Base-by-base conservation (phyloP, 2,888 invertebrate species). In the Sceliomorpha sp. region DNA sequence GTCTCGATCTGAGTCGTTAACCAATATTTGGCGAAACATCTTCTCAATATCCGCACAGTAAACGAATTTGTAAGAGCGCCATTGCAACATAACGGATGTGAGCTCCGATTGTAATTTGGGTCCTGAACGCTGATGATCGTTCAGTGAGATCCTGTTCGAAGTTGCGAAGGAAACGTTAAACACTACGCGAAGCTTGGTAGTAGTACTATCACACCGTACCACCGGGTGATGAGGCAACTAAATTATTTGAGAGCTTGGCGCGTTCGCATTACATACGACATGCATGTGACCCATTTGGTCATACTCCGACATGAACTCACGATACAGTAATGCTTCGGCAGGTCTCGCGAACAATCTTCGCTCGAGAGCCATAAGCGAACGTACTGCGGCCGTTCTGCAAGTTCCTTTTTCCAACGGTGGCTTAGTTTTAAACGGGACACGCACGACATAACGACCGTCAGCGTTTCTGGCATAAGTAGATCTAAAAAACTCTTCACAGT, bases 401-500 rank as follows among this genome's bases (percentile, higher is more conserved):
- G 8, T 1, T 1, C 39, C 39, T n/a, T 17, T 24, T 6, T 2
- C 20, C 1, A 39, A n/a, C 1, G 39, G 39, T 1, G 39, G 24
- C 4, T 10, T 10, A 12, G 12, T 10, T 8, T 24, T 17, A 8
- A 39, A 39, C 1, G 67, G 58, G 2, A 73, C 7, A 5, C 67
- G 50, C 2, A 67, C 70, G 1, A 34, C 26, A 9, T 70, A 72
- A 0, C 56, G 44, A 4, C 70, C 60, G 5, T 51, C 15, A 0
- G 24, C 10, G 6, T 55, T 15, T 7, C 70, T 60, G 9, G 51
- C 26, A 39, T 67, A 69, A 9, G 67, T 68, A 1, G n/a, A 5
- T 1, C 10, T 6, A 8, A 73, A 70, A n/a, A 64, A 56, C 4
- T 24, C 12, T 31, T 72, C 69, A 26, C 59, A 72, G 1, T 48